Percentiles rank a stretch among this genome's conserved stretches.
phyloP scores from a whole-genome alignment of 64 coral and sea anemone genomes.

The Cladopsammia gracilis region DNA sequence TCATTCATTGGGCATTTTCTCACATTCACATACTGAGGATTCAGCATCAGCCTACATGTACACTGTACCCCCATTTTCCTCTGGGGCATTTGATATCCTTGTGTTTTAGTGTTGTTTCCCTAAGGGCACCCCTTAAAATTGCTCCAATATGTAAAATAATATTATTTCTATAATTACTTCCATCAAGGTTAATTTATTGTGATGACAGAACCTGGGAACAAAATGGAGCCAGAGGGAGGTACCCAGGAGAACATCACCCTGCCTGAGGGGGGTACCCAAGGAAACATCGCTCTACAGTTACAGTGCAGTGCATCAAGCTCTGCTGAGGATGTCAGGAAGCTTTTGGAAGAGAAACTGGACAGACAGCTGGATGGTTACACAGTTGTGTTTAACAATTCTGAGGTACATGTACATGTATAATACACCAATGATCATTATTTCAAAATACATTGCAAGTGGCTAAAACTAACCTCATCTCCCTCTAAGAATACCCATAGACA shows the following conservation, averaged over 20 bases:
- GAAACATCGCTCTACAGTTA: neutral
- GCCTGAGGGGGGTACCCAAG: neutral
- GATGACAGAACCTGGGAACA: neutral
- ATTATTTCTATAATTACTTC: neutral
- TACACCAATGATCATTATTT: neutral
- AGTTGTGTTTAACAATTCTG: slow-evolving; percentile 9
- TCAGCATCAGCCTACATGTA: too few species aligned
- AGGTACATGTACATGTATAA: too few species aligned
- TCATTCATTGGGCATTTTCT: too few species aligned
- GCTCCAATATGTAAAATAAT: neutral
- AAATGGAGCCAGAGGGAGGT: neutral
- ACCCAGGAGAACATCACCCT: neutral
- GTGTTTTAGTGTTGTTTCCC: too few species aligned
- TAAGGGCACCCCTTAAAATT: neutral
- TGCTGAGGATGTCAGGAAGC: slow-evolving; percentile 15
- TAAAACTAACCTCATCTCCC: too few species aligned
- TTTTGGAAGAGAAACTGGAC: slow-evolving; percentile 20
- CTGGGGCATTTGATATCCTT: too few species aligned
- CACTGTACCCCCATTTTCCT: too few species aligned
- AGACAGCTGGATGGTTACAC: slow-evolving; percentile 2
- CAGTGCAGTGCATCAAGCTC: slow-evolving; percentile 27
- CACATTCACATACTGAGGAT: too few species aligned
- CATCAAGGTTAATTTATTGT: neutral
- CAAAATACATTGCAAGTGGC: too few species aligned
- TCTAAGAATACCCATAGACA: too few species aligned